Conservation (phyloP, 2,113 vertebrate species). For the Sminthopsis crassicaudata region DNA sequence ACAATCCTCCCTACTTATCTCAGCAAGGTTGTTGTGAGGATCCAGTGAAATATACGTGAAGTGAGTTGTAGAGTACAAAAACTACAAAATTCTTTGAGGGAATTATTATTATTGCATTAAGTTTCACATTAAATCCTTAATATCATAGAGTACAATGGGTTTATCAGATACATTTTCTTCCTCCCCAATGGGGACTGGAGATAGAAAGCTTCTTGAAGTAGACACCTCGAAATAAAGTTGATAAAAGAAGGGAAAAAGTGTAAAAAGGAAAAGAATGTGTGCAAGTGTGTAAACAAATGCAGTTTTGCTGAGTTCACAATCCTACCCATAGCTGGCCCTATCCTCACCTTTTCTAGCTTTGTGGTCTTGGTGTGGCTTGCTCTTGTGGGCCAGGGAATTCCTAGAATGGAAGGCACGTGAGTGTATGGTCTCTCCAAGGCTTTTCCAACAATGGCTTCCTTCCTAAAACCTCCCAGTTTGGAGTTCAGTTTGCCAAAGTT, state of each 20-base stretch:
- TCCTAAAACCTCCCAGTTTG: neutral
- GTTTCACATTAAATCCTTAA: neutral
- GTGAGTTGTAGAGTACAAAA: neutral
- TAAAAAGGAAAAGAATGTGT: neutral
- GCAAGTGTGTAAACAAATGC: neutral
- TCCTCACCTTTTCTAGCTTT: conserved; percentile 6
- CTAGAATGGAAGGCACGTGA: neutral
- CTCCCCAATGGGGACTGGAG: neutral
- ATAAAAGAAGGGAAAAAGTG: neutral
- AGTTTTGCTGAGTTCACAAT: neutral
- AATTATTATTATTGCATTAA: neutral
- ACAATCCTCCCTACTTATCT: neutral
- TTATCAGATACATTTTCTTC: neutral
- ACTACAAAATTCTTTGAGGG: neutral
- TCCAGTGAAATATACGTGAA: neutral
- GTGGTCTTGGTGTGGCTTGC: neutral
- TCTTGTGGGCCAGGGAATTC: neutral
- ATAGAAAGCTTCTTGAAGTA: neutral
- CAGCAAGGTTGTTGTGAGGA: neutral
- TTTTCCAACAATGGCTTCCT: conserved; percentile 1
- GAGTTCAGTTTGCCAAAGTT: neutral
- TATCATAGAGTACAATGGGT: neutral
- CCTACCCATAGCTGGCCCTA: neutral
- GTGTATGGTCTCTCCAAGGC: neutral
- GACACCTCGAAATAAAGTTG: neutral